Evolutionary conservation across 2,888 invertebrate genomes (phyloP).

Genomic region (Melinopterus prodromus): DNA sequence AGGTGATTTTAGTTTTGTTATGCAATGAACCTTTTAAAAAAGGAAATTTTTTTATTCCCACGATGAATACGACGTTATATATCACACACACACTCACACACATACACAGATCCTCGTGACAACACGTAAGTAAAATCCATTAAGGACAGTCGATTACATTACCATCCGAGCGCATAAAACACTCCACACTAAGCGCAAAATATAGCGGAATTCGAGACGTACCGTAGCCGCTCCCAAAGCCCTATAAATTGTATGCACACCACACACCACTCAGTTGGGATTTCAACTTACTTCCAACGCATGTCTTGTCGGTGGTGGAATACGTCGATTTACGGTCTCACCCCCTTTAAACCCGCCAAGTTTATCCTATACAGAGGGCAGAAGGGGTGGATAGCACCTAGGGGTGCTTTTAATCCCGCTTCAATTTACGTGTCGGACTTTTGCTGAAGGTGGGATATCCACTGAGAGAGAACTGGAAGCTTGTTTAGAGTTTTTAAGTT

Average conservation of each 20-base stretch:
- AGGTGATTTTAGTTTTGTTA: no score
- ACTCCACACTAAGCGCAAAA: background rate
- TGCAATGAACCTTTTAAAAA: background rate
- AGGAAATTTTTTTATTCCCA: background rate
- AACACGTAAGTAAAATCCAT: background rate
- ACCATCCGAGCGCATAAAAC: background rate
- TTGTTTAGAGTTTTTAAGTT: slow-evolving; percentile 4
- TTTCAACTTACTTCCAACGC: slow-evolving; percentile 4
- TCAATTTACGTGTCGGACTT: slow-evolving; percentile 4
- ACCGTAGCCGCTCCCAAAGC: background rate
- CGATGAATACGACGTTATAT: background rate
- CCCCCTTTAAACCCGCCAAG: background rate
- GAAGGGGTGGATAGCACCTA: background rate
- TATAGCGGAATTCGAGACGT: background rate
- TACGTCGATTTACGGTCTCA: background rate
- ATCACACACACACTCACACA: background rate
- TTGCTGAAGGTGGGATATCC: background rate
- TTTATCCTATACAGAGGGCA: background rate
- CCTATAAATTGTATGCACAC: slow-evolving; percentile 4
- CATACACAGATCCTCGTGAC: background rate
- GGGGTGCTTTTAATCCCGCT: background rate
- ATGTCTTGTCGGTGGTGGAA: background rate
- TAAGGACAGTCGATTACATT: slow-evolving; percentile 4
- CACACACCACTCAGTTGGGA: slow-evolving; percentile 4
- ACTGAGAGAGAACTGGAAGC: background rate